phyloP scores from a whole-genome alignment of 1,140 invertebrate genomes.

The Cephus cinctus region DNA sequence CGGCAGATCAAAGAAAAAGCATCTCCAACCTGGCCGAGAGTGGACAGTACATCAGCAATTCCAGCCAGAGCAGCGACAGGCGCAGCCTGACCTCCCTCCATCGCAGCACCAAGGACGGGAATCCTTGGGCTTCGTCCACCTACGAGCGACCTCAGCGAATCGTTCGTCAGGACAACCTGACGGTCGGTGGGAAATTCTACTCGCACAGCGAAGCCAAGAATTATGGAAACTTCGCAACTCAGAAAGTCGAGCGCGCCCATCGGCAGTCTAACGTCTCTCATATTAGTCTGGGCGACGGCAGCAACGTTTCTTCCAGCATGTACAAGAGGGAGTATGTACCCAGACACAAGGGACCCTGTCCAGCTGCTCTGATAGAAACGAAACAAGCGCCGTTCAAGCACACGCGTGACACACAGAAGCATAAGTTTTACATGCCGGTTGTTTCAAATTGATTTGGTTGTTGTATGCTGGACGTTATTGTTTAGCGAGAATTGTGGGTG shows the following conservation, averaged over 20 bases:
- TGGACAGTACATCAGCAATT: conserved; percentile 66
- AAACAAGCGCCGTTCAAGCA: conserved; percentile 76
- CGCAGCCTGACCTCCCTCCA: conserved; percentile 76
- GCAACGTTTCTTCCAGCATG: conserved; percentile 58
- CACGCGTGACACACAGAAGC: conserved; percentile 76
- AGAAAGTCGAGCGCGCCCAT: conserved; percentile 57
- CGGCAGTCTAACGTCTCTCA: conserved; percentile 68
- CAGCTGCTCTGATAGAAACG: conserved; percentile 71
- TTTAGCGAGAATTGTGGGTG: too few species aligned
- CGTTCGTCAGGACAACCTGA: conserved; percentile 63
- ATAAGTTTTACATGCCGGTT: conserved; percentile 77
- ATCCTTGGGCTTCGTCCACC: conserved; percentile 53
- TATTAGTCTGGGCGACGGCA: conserved; percentile 68
- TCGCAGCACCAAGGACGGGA: conserved; percentile 56
- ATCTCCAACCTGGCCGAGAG: conserved; percentile 74
- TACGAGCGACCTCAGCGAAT: conserved; percentile 58
- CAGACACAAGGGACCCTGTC: conserved; percentile 69
- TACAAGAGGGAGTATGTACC: conserved; percentile 77
- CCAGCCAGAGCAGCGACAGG: conserved; percentile 66
- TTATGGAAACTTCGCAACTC: conserved; percentile 67
- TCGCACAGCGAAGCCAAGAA: conserved; percentile 65
- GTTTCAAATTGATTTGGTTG: conserved; percentile 12
- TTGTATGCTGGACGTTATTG: too few species aligned
- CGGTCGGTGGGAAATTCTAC: conserved; percentile 69
- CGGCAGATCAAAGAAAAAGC: conserved; percentile 75